Evolutionary conservation across 2,888 invertebrate species (phyloP), one percentile per base, ranked within the genome.

Genomic region (Erpobdella octoculata): DNA sequence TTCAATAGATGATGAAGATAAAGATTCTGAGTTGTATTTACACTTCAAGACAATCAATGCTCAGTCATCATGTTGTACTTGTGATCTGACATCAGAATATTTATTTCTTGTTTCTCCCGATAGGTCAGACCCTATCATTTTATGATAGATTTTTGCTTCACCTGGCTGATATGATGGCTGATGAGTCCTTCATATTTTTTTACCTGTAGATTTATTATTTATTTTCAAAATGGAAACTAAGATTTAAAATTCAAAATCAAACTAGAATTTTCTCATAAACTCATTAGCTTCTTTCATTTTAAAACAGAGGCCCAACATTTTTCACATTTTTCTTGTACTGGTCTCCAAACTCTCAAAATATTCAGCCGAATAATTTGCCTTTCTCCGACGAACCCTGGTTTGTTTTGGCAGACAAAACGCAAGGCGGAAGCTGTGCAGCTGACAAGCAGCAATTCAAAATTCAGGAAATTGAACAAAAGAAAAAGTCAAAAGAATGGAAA

Each of bases 401-500:
- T n/a, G 53, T 53, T 53, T 53, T 53, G 53, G 53, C 53, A 8
- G 53, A 53, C 28, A 21, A 28, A 1, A n/a, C n/a, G n/a, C n/a
- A n/a, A n/a, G n/a, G n/a, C n/a, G n/a, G n/a, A n/a, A 53, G 21
- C 9, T 48, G n/a, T 18, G 48, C 18, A 3, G 18, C 9, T 12
- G 41, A 41, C 9, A 9, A 48, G 25, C 48, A 48, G 25, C 48
- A 9, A 8, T 21, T 25, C 21, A 28, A 28, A 8, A 28, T 53
- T 28, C 28, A 67, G 1, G 31, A n/a, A 21, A 67, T 67, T 67
- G 67, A 67, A 46, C 28, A 37, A 31, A 46, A 28, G n/a, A 67
- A 41, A 28, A 67, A 67, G 28, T 21, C 67, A 9, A 38, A 38
- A 21, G 67, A 38, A 28, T 67, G 67, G 67, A 33, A 67, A 46